These are phyloP conservation scores for Burhinus oedicnemus DNA, from an alignment of 2,113 vertebrate species.

Conservation along the genomic window DNA sequence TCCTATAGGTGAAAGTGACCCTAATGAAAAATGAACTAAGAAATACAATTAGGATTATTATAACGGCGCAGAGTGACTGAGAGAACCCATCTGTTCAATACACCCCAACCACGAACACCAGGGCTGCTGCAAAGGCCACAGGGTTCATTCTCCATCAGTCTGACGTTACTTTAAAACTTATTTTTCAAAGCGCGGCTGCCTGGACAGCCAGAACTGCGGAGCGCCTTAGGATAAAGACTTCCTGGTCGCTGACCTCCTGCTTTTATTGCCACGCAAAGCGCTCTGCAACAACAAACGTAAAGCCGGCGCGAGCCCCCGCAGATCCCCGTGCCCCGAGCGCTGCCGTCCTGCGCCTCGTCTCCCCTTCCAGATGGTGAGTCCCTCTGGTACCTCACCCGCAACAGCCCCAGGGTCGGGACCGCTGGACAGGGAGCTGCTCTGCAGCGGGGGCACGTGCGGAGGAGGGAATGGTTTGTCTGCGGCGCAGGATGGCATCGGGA, in stretches of 20 bases:
- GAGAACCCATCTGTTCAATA: slow-evolving; percentile 47
- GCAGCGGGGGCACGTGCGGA: rapidly evolving
- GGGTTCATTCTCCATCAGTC: slow-evolving; percentile 27
- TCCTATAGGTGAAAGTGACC: slow-evolving; percentile 37
- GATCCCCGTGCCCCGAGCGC: background rate
- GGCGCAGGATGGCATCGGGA: background rate
- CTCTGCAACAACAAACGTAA: background rate
- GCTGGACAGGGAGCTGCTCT: background rate
- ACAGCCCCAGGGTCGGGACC: rapidly evolving
- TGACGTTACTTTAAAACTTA: slow-evolving; percentile 34
- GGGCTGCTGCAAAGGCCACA: slow-evolving; percentile 18
- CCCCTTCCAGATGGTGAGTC: background rate
- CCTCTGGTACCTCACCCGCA: rapidly evolving
- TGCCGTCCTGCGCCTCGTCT: rapidly evolving
- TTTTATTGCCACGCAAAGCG: background rate
- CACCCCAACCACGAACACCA: background rate
- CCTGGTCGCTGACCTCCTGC: slow-evolving; percentile 34
- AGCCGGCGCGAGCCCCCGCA: rapidly evolving
- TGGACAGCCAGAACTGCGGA: background rate
- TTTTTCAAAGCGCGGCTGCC: slow-evolving; percentile 8
- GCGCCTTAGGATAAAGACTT: slow-evolving; percentile 11
- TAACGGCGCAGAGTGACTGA: background rate
- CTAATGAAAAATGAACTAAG: slow-evolving; percentile 41
- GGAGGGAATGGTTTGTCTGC: rapidly evolving
- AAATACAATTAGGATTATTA: slow-evolving; percentile 8